A percentile compares a stretch with the other conserved stretches of the same genome.
Evolutionary conservation across 2,888 invertebrate species (phyloP).

Genomic region (Ariolimax columbianus): DNA sequence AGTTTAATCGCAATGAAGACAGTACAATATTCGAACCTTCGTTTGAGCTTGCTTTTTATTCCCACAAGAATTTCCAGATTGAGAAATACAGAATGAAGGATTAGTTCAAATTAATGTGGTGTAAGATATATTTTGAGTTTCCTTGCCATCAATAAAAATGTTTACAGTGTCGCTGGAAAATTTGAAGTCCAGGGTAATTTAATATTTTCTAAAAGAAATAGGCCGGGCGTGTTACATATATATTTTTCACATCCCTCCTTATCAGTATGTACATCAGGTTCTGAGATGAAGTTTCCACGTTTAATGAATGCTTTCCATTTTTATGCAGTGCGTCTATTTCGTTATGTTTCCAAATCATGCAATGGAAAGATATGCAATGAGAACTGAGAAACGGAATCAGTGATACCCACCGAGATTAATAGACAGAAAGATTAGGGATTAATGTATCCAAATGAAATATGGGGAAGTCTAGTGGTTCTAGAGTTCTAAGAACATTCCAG

Average conservation of each 20-base stretch:
- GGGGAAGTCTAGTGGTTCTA: too few relatives aligned
- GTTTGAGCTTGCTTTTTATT: too few relatives aligned
- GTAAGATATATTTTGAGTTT: background rate
- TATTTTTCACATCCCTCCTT: background rate
- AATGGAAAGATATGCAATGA: too few relatives aligned
- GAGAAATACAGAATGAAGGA: background rate
- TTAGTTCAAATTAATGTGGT: conserved; percentile 21
- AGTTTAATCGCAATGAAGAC: too few relatives aligned
- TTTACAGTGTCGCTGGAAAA: conserved; percentile 16
- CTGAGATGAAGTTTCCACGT: background rate
- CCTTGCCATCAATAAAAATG: background rate
- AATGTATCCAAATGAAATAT: too few relatives aligned
- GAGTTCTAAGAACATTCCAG: too few relatives aligned
- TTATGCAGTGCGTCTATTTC: background rate
- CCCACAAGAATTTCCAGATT: background rate
- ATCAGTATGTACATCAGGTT: background rate
- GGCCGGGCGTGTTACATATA: background rate
- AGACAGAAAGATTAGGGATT: too few relatives aligned
- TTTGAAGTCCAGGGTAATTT: conserved; percentile 9
- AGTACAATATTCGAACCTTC: too few relatives aligned
- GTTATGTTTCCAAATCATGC: background rate
- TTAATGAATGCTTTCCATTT: background rate
- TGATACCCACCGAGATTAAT: too few relatives aligned
- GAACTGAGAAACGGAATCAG: too few relatives aligned
- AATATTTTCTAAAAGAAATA: background rate